Conservation (phyloP, 2,888 invertebrate genomes). For the Nephrotoma guestfalica region DNA sequence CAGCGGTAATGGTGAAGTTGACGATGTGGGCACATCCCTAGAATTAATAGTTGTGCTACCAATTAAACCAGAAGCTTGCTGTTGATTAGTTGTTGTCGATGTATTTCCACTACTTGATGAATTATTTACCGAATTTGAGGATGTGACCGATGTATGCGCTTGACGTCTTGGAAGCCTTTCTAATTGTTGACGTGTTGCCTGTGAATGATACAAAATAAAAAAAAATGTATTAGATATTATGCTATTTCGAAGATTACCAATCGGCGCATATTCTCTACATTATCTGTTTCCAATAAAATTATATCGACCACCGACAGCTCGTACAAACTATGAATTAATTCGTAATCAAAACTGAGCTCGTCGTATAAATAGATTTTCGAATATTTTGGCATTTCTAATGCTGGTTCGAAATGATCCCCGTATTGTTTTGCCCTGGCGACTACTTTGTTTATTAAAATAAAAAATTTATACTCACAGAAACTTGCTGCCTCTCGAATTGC, state of each 20-base stretch:
- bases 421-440: neutral
- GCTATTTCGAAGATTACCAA: neutral
- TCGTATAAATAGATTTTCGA: neutral
- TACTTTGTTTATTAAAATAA: neutral
- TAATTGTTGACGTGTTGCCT: constrained; percentile 77
- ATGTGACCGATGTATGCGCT: constrained; percentile 48
- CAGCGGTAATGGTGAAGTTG: constrained; percentile 17
- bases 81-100: constrained; percentile 14
- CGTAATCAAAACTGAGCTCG: neutral
- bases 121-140: constrained; percentile 40
- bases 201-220: constrained; percentile 11
- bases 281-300: neutral
- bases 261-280: neutral
- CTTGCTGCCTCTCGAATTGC: constrained; percentile 81
- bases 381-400: neutral
- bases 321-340: neutral
- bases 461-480: constrained; percentile 35
- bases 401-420: neutral
- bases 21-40: constrained; percentile 26
- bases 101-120: constrained; percentile 36
- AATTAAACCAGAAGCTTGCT: constrained; percentile 13
- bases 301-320: neutral
- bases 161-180: constrained; percentile 77
- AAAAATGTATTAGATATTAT: neutral
- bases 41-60: constrained; percentile 23